These are phyloP conservation scores for Merluccius polli DNA, from an alignment of 2,797 vertebrate genomes.

Conservation along the genomic window DNA sequence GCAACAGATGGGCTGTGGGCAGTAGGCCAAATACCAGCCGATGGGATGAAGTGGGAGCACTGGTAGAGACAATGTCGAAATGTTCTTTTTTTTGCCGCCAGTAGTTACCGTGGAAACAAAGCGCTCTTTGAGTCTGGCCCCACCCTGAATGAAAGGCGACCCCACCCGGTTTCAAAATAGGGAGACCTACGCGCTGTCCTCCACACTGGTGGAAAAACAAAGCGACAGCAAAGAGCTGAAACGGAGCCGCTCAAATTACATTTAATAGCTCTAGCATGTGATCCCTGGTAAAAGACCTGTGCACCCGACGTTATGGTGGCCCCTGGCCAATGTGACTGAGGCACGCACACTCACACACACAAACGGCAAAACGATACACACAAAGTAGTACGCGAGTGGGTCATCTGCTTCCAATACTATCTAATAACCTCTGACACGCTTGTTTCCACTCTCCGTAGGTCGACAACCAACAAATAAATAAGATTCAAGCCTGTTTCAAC, in stretches of 20 bases:
- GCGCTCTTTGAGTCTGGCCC: slow-evolving; percentile 1
- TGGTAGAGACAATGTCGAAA: background rate
- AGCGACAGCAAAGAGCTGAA: background rate
- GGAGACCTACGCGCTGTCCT: background rate
- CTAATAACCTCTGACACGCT: background rate
- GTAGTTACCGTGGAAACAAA: slow-evolving; percentile 14
- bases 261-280: background rate
- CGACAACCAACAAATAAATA: background rate
- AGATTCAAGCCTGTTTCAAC: background rate
- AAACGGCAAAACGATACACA: background rate
- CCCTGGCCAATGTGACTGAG: slow-evolving; percentile 27
- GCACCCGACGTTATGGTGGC: background rate
- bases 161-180: background rate
- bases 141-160: background rate
- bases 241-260: background rate
- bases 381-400: background rate
- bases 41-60: background rate
- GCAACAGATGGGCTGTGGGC: slow-evolving; percentile 3
- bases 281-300: background rate
- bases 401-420: background rate
- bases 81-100: background rate
- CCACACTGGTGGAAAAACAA: background rate
- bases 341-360: background rate
- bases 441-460: background rate
- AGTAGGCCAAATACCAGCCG: slow-evolving; percentile 6